Conservation (phyloP, 2,888 invertebrate species). For the Erebia ligea region DNA sequence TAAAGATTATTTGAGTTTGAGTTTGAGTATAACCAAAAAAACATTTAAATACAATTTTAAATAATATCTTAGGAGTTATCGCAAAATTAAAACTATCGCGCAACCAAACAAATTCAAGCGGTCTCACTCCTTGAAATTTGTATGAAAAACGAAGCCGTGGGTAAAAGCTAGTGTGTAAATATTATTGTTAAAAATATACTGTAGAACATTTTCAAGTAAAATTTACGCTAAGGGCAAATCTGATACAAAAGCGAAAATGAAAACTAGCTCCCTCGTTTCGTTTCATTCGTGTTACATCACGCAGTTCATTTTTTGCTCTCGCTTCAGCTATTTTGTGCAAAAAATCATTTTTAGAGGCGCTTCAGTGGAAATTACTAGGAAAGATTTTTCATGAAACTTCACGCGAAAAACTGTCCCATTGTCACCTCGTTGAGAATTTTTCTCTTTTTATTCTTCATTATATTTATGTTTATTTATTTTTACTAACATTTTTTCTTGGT, state of each 20-base stretch:
- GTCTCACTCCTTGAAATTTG: too few relatives aligned
- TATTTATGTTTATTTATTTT: background rate
- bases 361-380: slow-evolving; percentile 19
- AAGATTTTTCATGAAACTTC: slow-evolving; percentile 23
- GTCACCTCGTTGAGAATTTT: slow-evolving; percentile 21
- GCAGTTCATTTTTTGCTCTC: slow-evolving; percentile 2
- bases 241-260: slow-evolving; percentile 16
- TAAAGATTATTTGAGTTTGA: too few relatives aligned
- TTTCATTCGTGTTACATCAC: slow-evolving; percentile 15
- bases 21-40: too few relatives aligned
- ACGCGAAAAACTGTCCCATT: slow-evolving; percentile 10
- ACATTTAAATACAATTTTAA: too few relatives aligned
- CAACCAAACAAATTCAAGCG: too few relatives aligned
- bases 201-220: background rate
- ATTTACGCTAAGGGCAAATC: background rate
- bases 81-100: too few relatives aligned
- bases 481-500: too few relatives aligned
- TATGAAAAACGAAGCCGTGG: too few relatives aligned
- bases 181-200: background rate
- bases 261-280: slow-evolving; percentile 10
- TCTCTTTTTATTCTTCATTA: background rate
- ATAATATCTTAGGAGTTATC: too few relatives aligned
- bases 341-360: slow-evolving; percentile 24
- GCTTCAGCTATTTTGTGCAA: slow-evolving; percentile 5
- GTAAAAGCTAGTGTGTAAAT: background rate